Conservation (phyloP, 2,113 vertebrate species). For the Corythornis vintsioides region DNA sequence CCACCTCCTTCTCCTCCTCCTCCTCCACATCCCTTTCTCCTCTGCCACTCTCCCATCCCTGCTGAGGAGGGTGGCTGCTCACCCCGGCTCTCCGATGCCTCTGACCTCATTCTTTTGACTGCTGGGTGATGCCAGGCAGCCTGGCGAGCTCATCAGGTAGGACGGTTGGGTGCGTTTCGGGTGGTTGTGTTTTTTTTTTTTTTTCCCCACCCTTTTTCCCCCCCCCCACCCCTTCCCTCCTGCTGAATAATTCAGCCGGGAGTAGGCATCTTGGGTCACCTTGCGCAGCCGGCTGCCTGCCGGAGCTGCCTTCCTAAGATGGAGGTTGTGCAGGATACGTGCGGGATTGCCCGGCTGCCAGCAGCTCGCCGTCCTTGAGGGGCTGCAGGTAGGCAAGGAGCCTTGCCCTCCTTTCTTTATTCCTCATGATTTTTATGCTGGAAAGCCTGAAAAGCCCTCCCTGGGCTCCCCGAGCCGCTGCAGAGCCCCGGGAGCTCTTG, state of each 20-base stretch:
- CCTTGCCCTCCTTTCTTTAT: fast-evolving
- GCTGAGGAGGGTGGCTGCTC: not conserved
- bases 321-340: slow-evolving; percentile 28
- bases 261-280: slow-evolving; percentile 65
- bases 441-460: not conserved
- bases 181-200: too few relatives aligned
- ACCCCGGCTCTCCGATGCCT: not conserved
- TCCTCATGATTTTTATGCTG: fast-evolving
- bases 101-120: slow-evolving; percentile 22
- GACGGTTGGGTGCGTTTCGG: not conserved
- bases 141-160: not conserved
- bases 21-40: not conserved
- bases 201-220: fast-evolving
- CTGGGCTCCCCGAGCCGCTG: fast-evolving
- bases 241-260: slow-evolving; percentile 36
- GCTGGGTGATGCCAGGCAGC: not conserved
- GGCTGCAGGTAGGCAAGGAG: not conserved
- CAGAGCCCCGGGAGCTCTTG: fast-evolving
- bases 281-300: slow-evolving; percentile 25
- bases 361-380: fast-evolving
- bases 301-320: slow-evolving; percentile 34
- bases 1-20: too few relatives aligned
- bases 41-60: not conserved
- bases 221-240: too few relatives aligned
- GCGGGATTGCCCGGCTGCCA: not conserved